Percentiles rank a stretch among this genome's conserved stretches.
Evolutionary conservation across 2,113 vertebrate species (phyloP).

Genomic region (Chrysochloris asiatica): DNA sequence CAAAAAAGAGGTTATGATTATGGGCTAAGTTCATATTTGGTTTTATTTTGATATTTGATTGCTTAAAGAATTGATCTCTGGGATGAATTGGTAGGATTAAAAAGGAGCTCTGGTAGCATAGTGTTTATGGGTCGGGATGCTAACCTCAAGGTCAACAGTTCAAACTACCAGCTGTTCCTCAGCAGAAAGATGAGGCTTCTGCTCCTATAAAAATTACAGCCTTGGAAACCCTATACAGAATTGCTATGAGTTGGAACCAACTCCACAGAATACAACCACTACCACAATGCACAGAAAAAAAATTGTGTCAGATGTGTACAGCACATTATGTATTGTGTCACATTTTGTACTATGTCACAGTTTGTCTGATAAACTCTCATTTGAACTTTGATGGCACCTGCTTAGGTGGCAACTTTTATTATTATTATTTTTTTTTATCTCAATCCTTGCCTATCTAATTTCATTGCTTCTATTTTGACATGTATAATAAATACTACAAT

Average conservation of each 20-base stretch:
- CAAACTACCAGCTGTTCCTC: no score
- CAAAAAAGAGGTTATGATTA: background rate
- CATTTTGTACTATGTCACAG: no score
- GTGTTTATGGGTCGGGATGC: no score
- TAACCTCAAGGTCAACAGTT: no score
- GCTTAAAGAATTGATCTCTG: background rate
- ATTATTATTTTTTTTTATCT: slow-evolving; percentile 27
- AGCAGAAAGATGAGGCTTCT: no score
- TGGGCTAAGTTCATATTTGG: background rate
- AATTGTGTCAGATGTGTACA: background rate
- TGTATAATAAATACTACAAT: background rate
- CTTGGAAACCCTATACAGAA: no score
- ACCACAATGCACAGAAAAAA: background rate
- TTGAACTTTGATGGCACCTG: background rate
- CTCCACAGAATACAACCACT: no score
- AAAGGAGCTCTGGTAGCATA: no score
- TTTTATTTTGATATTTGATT: background rate
- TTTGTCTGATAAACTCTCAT: slow-evolving; percentile 32
- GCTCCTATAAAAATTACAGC: no score
- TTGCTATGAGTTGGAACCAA: no score
- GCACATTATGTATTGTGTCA: background rate
- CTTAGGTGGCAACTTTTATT: background rate
- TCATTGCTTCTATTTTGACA: background rate
- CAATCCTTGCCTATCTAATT: background rate
- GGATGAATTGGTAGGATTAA: background rate